Evolutionary conservation across 2,888 invertebrate species (phyloP).

Genomic region (Zhengitettix transpicula): DNA sequence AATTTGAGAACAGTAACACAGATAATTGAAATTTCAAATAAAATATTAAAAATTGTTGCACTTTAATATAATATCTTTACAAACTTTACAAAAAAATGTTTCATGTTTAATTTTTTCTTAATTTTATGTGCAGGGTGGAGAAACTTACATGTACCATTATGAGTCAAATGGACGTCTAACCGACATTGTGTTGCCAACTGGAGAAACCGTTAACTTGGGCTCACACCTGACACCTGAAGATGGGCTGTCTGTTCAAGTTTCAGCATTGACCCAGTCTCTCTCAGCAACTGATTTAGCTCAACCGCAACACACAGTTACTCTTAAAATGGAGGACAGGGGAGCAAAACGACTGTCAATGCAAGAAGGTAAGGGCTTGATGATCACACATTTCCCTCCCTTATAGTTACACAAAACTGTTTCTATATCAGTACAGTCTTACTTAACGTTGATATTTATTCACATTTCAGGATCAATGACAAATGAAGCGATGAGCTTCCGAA

Average conservation of each 20-base stretch:
- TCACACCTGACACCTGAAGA: conserved; percentile 64
- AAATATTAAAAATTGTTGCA: too few species aligned
- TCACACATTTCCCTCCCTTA: too few species aligned
- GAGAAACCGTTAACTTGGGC: conserved; percentile 65
- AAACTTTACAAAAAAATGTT: too few species aligned
- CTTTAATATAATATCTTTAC: too few species aligned
- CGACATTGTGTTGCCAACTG: conserved; percentile 76
- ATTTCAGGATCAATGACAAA: conserved; percentile 44
- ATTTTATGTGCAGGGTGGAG: conserved; percentile 44
- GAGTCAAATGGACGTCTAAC: conserved; percentile 76
- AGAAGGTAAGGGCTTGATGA: conserved; percentile 30
- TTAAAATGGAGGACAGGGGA: conserved; percentile 12
- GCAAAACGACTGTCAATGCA: conserved; percentile 37
- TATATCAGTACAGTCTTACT: too few species aligned
- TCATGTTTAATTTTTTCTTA: too few species aligned
- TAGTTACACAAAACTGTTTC: too few species aligned
- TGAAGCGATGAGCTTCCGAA: conserved; percentile 57
- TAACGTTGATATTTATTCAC: too few species aligned
- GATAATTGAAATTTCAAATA: too few species aligned
- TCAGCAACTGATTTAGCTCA: conserved; percentile 1
- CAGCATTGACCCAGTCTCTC: conserved; percentile 24
- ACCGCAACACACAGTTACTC: conserved; percentile 5
- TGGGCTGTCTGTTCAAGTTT: conserved; percentile 57
- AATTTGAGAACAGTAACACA: too few species aligned
- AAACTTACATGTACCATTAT: conserved; percentile 81